Evolutionary conservation across 1,140 invertebrate genomes (phyloP).

Genomic region (Drosophila repleta): DNA sequence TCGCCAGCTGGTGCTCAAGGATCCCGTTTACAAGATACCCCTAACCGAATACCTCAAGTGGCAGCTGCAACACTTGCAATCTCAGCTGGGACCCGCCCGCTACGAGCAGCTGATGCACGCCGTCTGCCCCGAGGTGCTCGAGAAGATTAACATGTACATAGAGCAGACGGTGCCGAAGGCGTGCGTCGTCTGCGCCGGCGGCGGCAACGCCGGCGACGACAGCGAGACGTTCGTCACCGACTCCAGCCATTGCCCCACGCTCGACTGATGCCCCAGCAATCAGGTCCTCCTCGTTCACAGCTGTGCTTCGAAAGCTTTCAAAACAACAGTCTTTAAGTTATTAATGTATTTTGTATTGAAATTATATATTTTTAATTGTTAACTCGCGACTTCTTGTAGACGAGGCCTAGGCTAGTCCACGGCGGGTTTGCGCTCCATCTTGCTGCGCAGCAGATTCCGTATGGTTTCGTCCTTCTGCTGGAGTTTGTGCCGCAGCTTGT

Average conservation of each 20-base stretch:
- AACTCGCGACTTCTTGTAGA: no score
- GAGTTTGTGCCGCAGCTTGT: constrained; percentile 73
- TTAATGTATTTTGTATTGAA: constrained; percentile 81
- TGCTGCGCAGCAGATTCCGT: constrained; percentile 56
- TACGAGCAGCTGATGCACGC: constrained; percentile 89
- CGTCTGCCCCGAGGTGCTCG: constrained; percentile 87
- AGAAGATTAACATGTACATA: constrained; percentile 85
- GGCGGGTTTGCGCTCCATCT: constrained; percentile 60
- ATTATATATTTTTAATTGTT: constrained; percentile 82
- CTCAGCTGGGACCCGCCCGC: constrained; percentile 87
- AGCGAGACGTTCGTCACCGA: constrained; percentile 31
- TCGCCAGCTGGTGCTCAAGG: constrained; percentile 86
- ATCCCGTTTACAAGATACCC: constrained; percentile 89
- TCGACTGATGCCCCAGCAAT: constrained; percentile 35
- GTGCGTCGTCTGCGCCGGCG: constrained; percentile 60
- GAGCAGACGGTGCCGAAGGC: constrained; percentile 75
- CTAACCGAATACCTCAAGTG: constrained; percentile 88
- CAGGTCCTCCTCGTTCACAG: constrained; percentile 45
- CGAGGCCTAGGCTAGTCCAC: constrained; percentile 61
- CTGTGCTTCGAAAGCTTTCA: constrained; percentile 77
- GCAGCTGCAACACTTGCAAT: constrained; percentile 86
- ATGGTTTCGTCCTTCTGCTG: constrained; percentile 81
- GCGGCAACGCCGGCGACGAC: constrained; percentile 40
- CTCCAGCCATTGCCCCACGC: constrained; percentile 24
- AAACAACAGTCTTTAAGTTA: constrained; percentile 64